Evolutionary conservation across 2,797 vertebrate genomes (phyloP), one percentile per base, ranked within the genome.

Genomic region (Hydrocynus forskahlii): DNA sequence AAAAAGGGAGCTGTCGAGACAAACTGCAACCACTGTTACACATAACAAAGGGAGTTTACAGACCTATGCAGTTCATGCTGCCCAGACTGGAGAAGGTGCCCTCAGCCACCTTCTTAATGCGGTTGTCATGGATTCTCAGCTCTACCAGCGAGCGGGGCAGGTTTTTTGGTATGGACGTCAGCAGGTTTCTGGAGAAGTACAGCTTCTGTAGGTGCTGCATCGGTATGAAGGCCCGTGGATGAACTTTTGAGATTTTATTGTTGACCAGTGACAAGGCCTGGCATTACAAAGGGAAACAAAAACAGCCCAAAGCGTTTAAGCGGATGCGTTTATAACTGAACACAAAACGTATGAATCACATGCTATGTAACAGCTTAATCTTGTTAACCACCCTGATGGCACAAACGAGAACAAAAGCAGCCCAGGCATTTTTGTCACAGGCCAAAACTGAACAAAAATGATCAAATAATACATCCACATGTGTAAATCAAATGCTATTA

Each of bases 31-130:
- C 72, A 67, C 83, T 81, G 21, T 77, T 78, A 60, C 67, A 74
- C 82, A 86, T 89, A 52, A 74, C 35, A 78, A 72, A 55, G 78
- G 16, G 50, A 71, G 66, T 50, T 68, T 76, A 70, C 87, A 81
- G 85, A 98, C 97, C 97, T 83, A 98, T 97, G 92, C 96, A 97
- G 92, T 98, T 96, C 95, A 97, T 95, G 86, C 86, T 95, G 89
- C 79, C 83, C 78, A 97, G 93, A 62, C 95, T 95, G 0, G 93
- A 90, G 82, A 98, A 97, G 43, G 95, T 90, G 16, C 94, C 95
- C 83, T 94, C 93, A 38, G 92, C 88, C 87, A 98, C 92, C 86
- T 94, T 96, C 89, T 89, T 96, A 92, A 98, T 97, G 82, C 87
- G 94, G 90, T 98, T 98, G 78, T 98, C 97, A 1, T 98, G 97